These are phyloP conservation scores for Amblyraja radiata DNA, from an alignment of 2,797 vertebrate genomes.

Conservation along the genomic window DNA sequence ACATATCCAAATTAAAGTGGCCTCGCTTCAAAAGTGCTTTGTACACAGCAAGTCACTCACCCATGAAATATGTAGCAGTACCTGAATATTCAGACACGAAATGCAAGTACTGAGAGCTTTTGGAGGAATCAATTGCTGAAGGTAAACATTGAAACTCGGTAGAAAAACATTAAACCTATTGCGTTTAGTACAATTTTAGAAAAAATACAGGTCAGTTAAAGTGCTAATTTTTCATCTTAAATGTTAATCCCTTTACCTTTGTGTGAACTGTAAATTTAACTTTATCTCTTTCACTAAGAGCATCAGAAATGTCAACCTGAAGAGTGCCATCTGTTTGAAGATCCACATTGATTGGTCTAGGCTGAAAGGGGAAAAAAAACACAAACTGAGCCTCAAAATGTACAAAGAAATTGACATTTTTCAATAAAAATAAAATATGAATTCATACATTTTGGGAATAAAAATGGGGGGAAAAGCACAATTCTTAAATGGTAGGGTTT, in stretches of 20 bases:
- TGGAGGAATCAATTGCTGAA: not conserved
- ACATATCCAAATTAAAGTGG: not conserved
- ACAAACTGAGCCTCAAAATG: constrained; percentile 21
- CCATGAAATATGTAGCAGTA: not conserved
- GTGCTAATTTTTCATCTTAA: constrained; percentile 17
- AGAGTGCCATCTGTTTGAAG: constrained; percentile 91
- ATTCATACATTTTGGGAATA: not conserved
- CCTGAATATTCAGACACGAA: not conserved
- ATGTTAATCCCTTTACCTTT: constrained; percentile 66
- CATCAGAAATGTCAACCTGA: constrained; percentile 97
- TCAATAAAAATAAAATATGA: not conserved
- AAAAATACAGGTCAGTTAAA: not conserved
- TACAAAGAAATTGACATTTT: not conserved
- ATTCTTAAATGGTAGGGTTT: not conserved
- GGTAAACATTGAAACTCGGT: not conserved
- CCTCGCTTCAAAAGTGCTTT: not conserved
- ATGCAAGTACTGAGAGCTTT: not conserved
- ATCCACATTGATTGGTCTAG: constrained; percentile 89
- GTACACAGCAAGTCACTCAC: not conserved
- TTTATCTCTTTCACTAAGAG: constrained; percentile 94
- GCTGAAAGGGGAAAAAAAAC: constrained; percentile 56
- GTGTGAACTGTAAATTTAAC: constrained; percentile 98
- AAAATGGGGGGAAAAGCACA: not conserved
- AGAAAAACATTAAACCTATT: not conserved
- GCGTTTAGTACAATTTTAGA: not conserved